These are phyloP conservation scores for Drosophila lacteicornis DNA, from an alignment of 1,140 invertebrate species.

Conservation along the genomic window DNA sequence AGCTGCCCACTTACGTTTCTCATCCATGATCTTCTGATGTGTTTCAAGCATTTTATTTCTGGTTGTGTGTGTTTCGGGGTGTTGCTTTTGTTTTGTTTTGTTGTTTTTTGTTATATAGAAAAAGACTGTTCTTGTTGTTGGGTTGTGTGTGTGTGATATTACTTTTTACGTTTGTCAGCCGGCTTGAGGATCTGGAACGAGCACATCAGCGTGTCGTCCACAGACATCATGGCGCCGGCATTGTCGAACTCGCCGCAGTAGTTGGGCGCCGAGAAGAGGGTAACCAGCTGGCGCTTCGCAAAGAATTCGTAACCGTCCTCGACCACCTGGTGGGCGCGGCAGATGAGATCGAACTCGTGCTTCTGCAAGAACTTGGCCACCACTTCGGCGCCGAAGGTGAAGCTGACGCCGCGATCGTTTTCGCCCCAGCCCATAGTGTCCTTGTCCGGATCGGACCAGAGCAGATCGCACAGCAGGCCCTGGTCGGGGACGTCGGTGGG, in stretches of 20 bases:
- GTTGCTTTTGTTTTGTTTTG: slow-evolving; percentile 40
- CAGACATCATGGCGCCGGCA: slow-evolving; percentile 99
- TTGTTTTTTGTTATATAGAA: slow-evolving; percentile 63
- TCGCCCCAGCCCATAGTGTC: slow-evolving; percentile 96
- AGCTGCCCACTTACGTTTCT: slow-evolving; percentile 56
- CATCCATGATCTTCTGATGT: slow-evolving; percentile 44
- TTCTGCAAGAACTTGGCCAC: slow-evolving; percentile 97
- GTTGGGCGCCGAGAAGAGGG: slow-evolving; percentile 98
- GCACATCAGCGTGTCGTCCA: slow-evolving; percentile 99
- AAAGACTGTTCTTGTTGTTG: slow-evolving; percentile 89
- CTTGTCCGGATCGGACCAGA: slow-evolving; percentile 99
- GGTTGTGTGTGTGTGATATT: slow-evolving; percentile 93
- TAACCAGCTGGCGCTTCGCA: slow-evolving; percentile 98
- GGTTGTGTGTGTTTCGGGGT: slow-evolving; percentile 51
- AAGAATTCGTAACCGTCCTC: slow-evolving; percentile 99
- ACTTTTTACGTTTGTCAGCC: slow-evolving; percentile 99
- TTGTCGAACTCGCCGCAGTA: slow-evolving; percentile 99
- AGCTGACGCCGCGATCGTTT: slow-evolving; percentile 98
- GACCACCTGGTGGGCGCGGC: slow-evolving; percentile 98
- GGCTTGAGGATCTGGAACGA: slow-evolving; percentile 99
- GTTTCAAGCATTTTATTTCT: slow-evolving; percentile 57
- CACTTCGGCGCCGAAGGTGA: slow-evolving; percentile 97
- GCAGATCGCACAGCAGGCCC: slow-evolving; percentile 96
- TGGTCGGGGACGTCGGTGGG: slow-evolving; percentile 97
- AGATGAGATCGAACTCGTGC: slow-evolving; percentile 98